Evolutionary conservation across 2,888 invertebrate genomes (phyloP), one percentile per base, ranked within the genome.

Genomic region (Chrysina gloriosa): DNA sequence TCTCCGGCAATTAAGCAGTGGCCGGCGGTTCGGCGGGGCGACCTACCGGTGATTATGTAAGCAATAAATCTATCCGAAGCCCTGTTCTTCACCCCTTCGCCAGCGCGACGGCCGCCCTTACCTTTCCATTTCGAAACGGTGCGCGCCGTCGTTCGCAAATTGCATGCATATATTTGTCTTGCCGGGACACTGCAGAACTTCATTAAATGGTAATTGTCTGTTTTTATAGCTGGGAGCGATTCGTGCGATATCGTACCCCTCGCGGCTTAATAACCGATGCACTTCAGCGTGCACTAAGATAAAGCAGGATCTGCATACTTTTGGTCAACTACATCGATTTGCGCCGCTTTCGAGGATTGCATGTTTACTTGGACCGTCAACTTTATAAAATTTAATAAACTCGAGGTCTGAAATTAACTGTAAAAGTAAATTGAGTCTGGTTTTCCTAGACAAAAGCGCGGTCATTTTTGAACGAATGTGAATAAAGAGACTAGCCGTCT

Each of bases 111-210:
- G 2, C 27, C 27, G 11, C 11, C 56, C 16, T 52, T 25, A 31
- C 31, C 31, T 58, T 39, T 39, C 58, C 58, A 14, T 39, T 36
- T 39, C 39, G 11, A n/a, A n/a, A n/a, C n/a, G n/a, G n/a, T n/a
- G 23, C 39, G 39, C 23, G 39, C 19, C 58, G 11, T 14, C 36
- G 23, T 16, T 19, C 14, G 58, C 27, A 39, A 58, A 58, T 58
- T 58, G 58, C 39, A 39, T 58, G 58, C 58, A 58, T 58, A 58
- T 58, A 58, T 58, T 58, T 58, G 58, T 58, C 11, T 58, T 39
- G 25, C 11, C 39, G 39, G 14, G 39, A 39, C 29, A 50, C 11
- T 58, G 39, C 39, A 58, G 58, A 58, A 58, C 58, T 58, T 25
- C 58, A 58, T 58, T 39, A 31, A 56, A 39, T 58, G 39, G 56